Evolutionary conservation across 1,140 invertebrate genomes (phyloP), one percentile per base, ranked within the genome.

Genomic region (Aricia agestis): DNA sequence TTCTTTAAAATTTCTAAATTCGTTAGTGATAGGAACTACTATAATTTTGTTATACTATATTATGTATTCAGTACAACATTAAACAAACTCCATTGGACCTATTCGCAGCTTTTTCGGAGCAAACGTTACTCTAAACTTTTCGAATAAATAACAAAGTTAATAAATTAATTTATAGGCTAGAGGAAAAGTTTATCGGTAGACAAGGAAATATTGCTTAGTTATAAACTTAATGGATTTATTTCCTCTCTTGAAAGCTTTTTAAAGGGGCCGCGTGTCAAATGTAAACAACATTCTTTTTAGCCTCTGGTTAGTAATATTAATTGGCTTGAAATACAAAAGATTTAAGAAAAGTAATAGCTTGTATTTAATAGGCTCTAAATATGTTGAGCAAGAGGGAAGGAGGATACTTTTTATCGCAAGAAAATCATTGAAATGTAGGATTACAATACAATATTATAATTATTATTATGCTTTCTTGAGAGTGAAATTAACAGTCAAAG

Each of bases 121-220:
- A 52, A 52, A 52, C 45, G 6, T 52, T 52, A 63, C 17, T 19
- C 59, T 19, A 63, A 63, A 63, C 5, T 63, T 63, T 63, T 19
- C 18, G 19, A 63, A 63, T 63, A 63, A 63, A 63, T 63, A 63
- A 63, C 18, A 63, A 63, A 63, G 59, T 63, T 31, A 63, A 19
- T 63, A 52, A 63, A 63, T 63, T 63, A 63, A 63, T 63, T 63
- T 63, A 63, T 63, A 63, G 59, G 59, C 59, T 63, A 63, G 18
- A 19, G 10, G 11, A 25, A 63, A 63, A 63, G 59, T 63, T 63
- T 19, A 63, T 63, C 59, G 17, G 59, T 63, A 63, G 59, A 25
- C 59, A 63, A 63, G 59, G 59, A 63, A 63, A 63, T 63, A 63
- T 63, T 63, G 59, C 59, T 25, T 25, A 19, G 59, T 19, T 63